A percentile compares a stretch with the other conserved stretches of the same genome.
These are phyloP conservation scores for Cheilosia grossa DNA, from an alignment of 2,888 invertebrate genomes.

Conservation along the genomic window DNA sequence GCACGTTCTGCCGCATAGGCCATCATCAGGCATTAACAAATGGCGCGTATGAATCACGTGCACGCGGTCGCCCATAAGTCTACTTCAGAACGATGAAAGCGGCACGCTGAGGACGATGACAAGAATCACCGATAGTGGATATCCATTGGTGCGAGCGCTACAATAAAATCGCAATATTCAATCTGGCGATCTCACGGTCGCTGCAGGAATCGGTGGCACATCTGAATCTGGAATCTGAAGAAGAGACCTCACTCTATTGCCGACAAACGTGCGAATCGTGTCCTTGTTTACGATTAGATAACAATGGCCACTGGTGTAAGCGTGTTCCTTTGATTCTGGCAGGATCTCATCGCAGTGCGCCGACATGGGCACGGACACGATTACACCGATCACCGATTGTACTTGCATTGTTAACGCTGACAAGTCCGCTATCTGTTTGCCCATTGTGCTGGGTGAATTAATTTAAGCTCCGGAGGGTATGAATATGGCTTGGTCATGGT, in stretches of 20 bases:
- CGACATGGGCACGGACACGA: conserved; percentile 46
- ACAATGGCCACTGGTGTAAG: conserved; percentile 50
- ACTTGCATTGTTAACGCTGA: conserved; percentile 51
- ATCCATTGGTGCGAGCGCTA: conserved; percentile 35
- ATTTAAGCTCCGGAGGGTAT: conserved; percentile 16
- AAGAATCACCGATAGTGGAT: conserved; percentile 49
- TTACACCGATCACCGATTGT: conserved; percentile 55
- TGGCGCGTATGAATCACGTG: conserved; percentile 63
- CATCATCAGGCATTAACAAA: conserved; percentile 46
- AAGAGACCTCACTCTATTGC: conserved; percentile 4
- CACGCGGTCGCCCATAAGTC: conserved; percentile 64
- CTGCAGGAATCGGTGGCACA: neutral
- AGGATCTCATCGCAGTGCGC: conserved; percentile 45
- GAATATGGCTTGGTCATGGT: conserved; percentile 24
- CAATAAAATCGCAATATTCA: conserved; percentile 62
- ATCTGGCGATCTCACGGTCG: conserved; percentile 64
- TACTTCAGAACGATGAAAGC: conserved; percentile 71
- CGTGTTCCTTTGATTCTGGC: conserved; percentile 63
- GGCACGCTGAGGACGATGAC: conserved; percentile 65
- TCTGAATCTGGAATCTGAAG: conserved; percentile 32
- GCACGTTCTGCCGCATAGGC: conserved; percentile 3
- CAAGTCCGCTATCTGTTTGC: conserved; percentile 43
- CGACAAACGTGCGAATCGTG: conserved; percentile 72
- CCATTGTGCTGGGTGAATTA: conserved; percentile 41
- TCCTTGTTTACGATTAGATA: conserved; percentile 74